Evolutionary conservation across 35 echinoderm and acorn worm genomes (phyloP).

Genomic region (Anneissia japonica): DNA sequence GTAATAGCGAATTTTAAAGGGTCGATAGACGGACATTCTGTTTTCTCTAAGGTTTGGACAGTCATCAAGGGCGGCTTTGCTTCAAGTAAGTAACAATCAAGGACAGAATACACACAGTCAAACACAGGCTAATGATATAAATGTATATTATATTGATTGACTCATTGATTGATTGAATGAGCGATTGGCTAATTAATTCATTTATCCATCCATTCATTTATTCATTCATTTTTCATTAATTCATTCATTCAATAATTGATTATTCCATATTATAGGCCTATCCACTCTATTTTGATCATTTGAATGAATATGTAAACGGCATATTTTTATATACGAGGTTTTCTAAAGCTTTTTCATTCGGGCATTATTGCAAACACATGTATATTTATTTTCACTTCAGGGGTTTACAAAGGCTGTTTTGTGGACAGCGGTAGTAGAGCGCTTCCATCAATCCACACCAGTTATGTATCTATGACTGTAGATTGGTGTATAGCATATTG

Average conservation of each 20-base stretch:
- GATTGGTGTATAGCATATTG: background rate
- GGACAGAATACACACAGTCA: no score
- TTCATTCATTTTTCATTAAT: no score
- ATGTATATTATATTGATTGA: background rate
- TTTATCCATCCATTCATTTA: no score
- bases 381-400: background rate
- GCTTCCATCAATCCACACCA: background rate
- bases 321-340: no score
- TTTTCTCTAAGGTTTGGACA: background rate
- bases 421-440: conserved; percentile 2
- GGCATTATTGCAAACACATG: background rate
- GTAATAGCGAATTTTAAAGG: background rate
- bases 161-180: no score
- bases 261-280: no score
- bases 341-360: no score
- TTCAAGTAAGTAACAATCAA: no score
- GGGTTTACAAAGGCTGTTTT: conserved; percentile 28
- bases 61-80: background rate
- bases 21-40: background rate
- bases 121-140: background rate
- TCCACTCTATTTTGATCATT: no score
- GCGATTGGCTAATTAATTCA: no score
- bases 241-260: no score
- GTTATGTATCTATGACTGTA: background rate
- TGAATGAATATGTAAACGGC: no score